phyloP scores from a whole-genome alignment of 2,113 vertebrate species.

The Malurus alboscapulatus region DNA sequence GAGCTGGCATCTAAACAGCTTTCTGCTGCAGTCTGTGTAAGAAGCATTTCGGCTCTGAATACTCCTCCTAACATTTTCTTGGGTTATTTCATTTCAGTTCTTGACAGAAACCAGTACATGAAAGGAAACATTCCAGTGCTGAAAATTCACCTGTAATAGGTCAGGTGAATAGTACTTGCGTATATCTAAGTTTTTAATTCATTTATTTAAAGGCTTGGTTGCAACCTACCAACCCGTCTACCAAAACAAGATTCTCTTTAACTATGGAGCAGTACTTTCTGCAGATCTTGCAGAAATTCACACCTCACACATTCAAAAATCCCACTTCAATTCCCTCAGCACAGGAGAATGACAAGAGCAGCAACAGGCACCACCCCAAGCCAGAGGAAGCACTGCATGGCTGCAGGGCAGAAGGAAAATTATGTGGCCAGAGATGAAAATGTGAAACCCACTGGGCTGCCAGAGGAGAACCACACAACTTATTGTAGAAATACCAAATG shows the following conservation, averaged over 20 bases:
- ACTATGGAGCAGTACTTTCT: neutral
- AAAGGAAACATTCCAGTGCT: neutral
- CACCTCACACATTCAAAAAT: neutral
- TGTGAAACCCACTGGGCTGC: neutral
- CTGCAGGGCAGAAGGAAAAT: neutral
- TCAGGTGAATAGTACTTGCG: accelerated
- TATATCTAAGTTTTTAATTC: neutral
- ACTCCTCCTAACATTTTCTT: neutral
- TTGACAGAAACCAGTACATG: neutral
- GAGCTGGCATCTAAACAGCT: neutral
- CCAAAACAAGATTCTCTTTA: neutral
- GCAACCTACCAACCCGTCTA: neutral
- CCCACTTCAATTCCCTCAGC: neutral
- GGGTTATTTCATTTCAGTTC: neutral
- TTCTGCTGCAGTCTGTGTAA: neutral
- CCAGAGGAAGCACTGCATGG: neutral
- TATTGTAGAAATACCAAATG: neutral
- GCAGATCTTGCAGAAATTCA: neutral
- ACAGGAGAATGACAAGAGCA: neutral
- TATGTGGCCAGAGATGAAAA: neutral
- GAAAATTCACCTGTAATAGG: neutral
- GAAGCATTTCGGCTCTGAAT: neutral
- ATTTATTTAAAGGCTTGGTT: neutral
- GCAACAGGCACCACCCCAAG: neutral
- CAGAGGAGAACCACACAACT: neutral